Evolutionary conservation across 53 echinoderm and acorn worm genomes (phyloP).

Genomic region (Hippasteria phrygiana): DNA sequence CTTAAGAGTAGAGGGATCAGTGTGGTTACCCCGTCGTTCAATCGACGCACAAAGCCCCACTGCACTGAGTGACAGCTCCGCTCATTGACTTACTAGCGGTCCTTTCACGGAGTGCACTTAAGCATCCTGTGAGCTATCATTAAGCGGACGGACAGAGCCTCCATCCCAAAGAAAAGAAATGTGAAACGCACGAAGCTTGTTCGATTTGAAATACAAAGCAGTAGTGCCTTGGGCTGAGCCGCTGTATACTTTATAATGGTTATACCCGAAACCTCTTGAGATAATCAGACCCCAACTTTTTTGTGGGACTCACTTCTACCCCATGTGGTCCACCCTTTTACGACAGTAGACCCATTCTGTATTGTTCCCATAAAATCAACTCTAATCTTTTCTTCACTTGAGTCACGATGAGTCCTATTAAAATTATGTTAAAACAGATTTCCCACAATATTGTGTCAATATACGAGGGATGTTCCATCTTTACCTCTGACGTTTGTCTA

Average conservation of each 20-base stretch:
- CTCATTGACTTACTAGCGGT: conserved; percentile 13
- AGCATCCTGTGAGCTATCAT: conserved; percentile 31
- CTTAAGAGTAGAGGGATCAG: neutral
- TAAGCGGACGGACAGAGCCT: conserved; percentile 6
- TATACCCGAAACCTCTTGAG: conserved; percentile 7
- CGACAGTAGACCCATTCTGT: too few relatives aligned
- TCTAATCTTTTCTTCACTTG: too few relatives aligned
- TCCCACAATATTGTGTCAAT: too few relatives aligned
- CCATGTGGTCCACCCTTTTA: neutral
- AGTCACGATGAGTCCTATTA: too few relatives aligned
- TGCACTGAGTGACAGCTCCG: conserved; percentile 38
- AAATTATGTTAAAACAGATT: too few relatives aligned
- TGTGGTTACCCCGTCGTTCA: conserved; percentile 36
- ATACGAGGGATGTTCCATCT: too few relatives aligned
- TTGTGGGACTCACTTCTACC: neutral
- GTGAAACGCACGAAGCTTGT: neutral
- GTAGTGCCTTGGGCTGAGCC: neutral
- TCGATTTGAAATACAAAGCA: neutral
- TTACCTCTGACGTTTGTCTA: too few relatives aligned
- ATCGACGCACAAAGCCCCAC: neutral
- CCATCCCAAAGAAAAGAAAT: neutral
- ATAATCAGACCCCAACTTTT: neutral
- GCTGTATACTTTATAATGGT: too few relatives aligned
- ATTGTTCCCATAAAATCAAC: too few relatives aligned
- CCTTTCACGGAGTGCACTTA: neutral